A percentile compares a stretch with the other conserved stretches of the same genome.
Conservation (phyloP, 2,888 invertebrate species). For the Chaetoderma sp. region DNA sequence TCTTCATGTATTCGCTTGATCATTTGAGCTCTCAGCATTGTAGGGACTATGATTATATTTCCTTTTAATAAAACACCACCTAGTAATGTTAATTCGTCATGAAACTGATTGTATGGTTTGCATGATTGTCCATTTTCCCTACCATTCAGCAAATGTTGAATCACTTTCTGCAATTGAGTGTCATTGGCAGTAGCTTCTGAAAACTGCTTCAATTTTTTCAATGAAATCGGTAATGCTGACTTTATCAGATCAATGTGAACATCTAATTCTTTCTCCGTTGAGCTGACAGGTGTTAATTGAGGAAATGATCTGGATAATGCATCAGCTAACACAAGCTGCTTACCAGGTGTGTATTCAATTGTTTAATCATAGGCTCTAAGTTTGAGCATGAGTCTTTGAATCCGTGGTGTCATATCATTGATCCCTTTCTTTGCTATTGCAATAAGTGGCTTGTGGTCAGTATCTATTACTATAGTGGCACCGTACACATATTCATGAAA, state of each 20-base stretch:
- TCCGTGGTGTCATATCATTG: slow-evolving; percentile 19
- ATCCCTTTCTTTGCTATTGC: slow-evolving; percentile 25
- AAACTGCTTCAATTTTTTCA: slow-evolving; percentile 1
- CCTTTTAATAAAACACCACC: slow-evolving; percentile 32
- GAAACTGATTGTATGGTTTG: slow-evolving; percentile 18
- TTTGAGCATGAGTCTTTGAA: slow-evolving; percentile 29
- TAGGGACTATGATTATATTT: slow-evolving; percentile 20
- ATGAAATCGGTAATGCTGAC: background rate
- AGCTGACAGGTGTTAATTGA: too few species aligned
- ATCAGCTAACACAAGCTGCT: slow-evolving; percentile 33
- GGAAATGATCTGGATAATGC: slow-evolving; percentile 20
- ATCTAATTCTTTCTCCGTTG: too few species aligned
- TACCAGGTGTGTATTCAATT: slow-evolving; percentile 28
- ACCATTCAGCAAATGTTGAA: slow-evolving; percentile 11
- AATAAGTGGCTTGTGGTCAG: slow-evolving; percentile 32
- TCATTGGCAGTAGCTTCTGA: slow-evolving; percentile 4
- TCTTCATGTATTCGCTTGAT: slow-evolving; percentile 19
- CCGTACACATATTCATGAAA: slow-evolving; percentile 30
- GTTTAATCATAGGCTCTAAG: slow-evolving; percentile 30
- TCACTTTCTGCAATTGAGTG: slow-evolving; percentile 13
- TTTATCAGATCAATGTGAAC: too few species aligned
- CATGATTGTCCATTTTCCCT: slow-evolving; percentile 10
- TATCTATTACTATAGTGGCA: slow-evolving; percentile 8
- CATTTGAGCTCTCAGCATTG: slow-evolving; percentile 8
- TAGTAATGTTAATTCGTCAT: slow-evolving; percentile 25